phyloP scores from a whole-genome alignment of 2,888 invertebrate genomes.

The Limenitis camilla region DNA sequence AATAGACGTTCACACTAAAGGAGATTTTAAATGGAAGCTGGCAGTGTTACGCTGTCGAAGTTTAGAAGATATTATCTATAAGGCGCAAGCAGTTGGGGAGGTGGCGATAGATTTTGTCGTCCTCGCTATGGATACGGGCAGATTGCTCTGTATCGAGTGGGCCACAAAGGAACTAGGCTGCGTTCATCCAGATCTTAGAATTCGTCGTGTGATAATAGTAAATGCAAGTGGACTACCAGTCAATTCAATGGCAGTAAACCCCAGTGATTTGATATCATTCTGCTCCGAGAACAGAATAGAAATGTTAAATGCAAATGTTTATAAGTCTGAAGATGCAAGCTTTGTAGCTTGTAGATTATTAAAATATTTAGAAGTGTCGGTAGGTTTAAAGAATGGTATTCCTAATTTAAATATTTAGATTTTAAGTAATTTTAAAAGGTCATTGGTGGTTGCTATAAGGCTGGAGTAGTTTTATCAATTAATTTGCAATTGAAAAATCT shows the following conservation, averaged over 20 bases:
- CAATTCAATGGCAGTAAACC: slow-evolving; percentile 55
- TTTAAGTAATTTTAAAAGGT: not conserved
- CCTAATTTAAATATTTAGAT: slow-evolving; percentile 58
- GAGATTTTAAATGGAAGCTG: slow-evolving; percentile 54
- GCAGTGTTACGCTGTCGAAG: slow-evolving; percentile 46
- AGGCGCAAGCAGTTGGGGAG: slow-evolving; percentile 48
- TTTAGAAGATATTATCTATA: slow-evolving; percentile 48
- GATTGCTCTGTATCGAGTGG: slow-evolving; percentile 60
- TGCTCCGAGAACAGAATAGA: slow-evolving; percentile 51
- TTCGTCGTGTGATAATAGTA: slow-evolving; percentile 55
- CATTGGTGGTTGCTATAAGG: too few species aligned
- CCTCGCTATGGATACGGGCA: slow-evolving; percentile 55
- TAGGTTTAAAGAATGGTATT: slow-evolving; percentile 60
- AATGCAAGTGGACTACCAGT: slow-evolving; percentile 57
- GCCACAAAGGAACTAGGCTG: slow-evolving; percentile 47
- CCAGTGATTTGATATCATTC: slow-evolving; percentile 49
- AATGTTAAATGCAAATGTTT: slow-evolving; percentile 54
- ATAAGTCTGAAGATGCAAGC: slow-evolving; percentile 38
- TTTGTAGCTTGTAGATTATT: slow-evolving; percentile 52
- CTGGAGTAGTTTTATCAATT: too few species aligned
- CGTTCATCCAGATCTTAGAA: slow-evolving; percentile 57
- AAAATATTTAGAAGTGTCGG: slow-evolving; percentile 55
- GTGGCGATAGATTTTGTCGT: slow-evolving; percentile 60
- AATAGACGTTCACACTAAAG: slow-evolving; percentile 47
- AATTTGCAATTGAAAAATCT: not conserved